phyloP scores from a whole-genome alignment of 1,140 invertebrate species.

The Orussus abietinus region DNA sequence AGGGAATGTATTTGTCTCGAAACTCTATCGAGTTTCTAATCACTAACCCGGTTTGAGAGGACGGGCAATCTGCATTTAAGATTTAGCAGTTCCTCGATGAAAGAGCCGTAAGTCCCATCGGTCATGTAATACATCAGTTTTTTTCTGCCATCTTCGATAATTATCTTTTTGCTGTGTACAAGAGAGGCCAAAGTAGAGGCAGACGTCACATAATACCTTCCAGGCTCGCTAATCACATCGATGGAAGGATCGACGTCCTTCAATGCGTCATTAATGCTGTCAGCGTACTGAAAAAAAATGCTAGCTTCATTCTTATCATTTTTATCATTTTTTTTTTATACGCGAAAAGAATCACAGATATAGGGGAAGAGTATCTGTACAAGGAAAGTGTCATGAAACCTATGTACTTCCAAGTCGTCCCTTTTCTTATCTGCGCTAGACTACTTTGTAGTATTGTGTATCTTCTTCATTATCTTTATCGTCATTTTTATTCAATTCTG shows the following conservation, averaged over 20 bases:
- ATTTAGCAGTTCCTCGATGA: slow-evolving; percentile 48
- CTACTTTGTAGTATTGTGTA: no score
- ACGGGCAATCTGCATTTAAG: slow-evolving; percentile 26
- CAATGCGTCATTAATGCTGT: slow-evolving; percentile 56
- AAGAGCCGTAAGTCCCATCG: slow-evolving; percentile 71
- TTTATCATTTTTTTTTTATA: no score
- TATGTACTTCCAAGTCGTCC: no score
- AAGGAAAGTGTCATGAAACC: slow-evolving; percentile 25
- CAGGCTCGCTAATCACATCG: slow-evolving; percentile 68
- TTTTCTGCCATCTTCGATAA: slow-evolving; percentile 27
- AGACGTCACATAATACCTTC: slow-evolving; percentile 66
- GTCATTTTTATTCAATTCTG: no score
- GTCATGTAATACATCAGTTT: slow-evolving; percentile 66
- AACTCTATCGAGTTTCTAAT: no score
- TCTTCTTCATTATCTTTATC: no score
- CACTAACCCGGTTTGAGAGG: not conserved
- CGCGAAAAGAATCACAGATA: slow-evolving; percentile 1
- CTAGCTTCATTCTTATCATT: no score
- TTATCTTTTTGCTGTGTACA: slow-evolving; percentile 60
- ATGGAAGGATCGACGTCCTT: slow-evolving; percentile 62
- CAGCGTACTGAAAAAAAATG: slow-evolving; percentile 41
- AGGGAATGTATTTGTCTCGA: no score
- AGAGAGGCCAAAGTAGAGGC: slow-evolving; percentile 64
- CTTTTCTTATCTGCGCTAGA: no score
- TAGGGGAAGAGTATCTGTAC: slow-evolving; percentile 8